phyloP scores from a whole-genome alignment of 2,113 vertebrate species.

The Plecturocebus donacophilus region DNA sequence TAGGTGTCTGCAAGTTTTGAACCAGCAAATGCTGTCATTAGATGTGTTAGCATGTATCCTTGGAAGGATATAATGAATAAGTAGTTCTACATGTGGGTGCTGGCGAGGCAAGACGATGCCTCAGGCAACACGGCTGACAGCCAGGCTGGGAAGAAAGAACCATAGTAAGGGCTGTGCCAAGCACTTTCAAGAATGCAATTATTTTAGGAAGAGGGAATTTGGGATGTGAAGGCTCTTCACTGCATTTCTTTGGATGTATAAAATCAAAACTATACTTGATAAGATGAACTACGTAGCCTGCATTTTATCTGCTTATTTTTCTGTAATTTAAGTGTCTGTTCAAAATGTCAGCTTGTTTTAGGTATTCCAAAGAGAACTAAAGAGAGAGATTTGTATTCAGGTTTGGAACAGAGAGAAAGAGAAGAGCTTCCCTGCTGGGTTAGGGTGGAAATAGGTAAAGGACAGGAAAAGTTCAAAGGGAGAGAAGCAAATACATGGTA shows the following conservation, averaged over 20 bases:
- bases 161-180: background rate
- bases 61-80: conserved; percentile 49
- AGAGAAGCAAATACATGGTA: background rate
- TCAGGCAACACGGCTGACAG: background rate
- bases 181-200: background rate
- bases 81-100: background rate
- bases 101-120: conserved; percentile 24
- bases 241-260: background rate
- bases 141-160: conserved; percentile 11
- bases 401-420: background rate
- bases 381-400: background rate
- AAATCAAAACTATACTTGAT: background rate
- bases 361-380: background rate
- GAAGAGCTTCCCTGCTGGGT: background rate
- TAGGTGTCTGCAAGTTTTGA: background rate
- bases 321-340: background rate
- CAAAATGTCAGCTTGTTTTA: background rate
- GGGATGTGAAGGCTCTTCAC: background rate
- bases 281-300: background rate
- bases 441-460: background rate
- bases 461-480: background rate
- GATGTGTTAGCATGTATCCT: background rate
- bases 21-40: background rate
- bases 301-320: background rate
- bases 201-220: background rate